These are phyloP conservation scores for Sebastiscus tertius DNA, from an alignment of 2,797 vertebrate genomes.

Conservation along the genomic window DNA sequence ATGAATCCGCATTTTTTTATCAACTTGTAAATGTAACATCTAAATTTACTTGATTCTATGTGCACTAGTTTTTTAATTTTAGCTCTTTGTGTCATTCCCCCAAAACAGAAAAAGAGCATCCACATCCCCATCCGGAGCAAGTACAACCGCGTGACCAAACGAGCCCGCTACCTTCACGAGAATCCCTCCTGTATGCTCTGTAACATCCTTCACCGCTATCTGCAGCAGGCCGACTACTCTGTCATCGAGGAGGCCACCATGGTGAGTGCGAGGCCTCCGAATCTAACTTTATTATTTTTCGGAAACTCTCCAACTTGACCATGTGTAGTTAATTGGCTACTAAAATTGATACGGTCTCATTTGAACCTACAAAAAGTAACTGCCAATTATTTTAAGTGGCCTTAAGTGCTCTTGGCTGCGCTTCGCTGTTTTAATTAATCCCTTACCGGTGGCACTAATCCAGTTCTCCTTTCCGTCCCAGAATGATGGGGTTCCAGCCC, in stretches of 20 bases:
- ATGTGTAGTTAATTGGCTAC: background rate
- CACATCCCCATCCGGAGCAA: constrained; percentile 97
- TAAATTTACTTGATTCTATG: background rate
- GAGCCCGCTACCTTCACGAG: constrained; percentile 95
- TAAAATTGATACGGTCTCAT: background rate
- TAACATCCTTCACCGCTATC: constrained; percentile 96
- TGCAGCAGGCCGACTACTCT: constrained; percentile 95
- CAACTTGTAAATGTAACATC: no score
- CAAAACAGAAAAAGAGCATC: constrained; percentile 92
- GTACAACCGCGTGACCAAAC: constrained; percentile 95
- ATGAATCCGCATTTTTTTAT: background rate
- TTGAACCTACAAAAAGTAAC: background rate
- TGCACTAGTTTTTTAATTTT: background rate
- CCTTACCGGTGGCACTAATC: background rate
- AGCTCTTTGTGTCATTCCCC: background rate
- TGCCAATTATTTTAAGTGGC: background rate
- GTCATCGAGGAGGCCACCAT: constrained; percentile 97
- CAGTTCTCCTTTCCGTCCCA: constrained; percentile 51
- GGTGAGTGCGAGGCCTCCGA: constrained; percentile 77
- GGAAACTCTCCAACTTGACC: background rate
- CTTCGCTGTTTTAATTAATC: constrained; percentile 3
- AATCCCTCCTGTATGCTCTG: constrained; percentile 97
- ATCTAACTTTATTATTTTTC: background rate
- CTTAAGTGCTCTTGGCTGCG: background rate
- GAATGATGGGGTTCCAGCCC: constrained; percentile 96